phyloP scores from a whole-genome alignment of 2,797 vertebrate species.

The Tympanoctomys barrerae region DNA sequence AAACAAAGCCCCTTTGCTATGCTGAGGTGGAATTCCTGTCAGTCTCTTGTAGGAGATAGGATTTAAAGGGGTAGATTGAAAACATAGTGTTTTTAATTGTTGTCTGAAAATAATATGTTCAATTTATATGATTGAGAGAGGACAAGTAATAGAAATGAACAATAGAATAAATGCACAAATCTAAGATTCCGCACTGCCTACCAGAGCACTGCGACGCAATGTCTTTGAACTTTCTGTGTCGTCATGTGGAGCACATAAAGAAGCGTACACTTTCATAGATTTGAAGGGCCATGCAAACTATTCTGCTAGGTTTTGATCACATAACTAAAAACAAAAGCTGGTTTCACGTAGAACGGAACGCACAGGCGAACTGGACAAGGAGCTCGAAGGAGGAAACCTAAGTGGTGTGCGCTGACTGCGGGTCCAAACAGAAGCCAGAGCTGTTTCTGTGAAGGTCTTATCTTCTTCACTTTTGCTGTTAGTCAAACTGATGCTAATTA shows the following conservation, averaged over 20 bases:
- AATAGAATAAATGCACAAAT: background rate
- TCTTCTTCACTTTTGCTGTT: background rate
- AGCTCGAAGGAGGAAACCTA: background rate
- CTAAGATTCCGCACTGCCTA: background rate
- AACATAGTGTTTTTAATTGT: background rate
- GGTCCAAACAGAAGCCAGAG: background rate
- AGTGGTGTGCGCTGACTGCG: background rate
- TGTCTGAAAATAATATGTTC: background rate
- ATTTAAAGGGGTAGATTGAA: background rate
- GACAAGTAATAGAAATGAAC: background rate
- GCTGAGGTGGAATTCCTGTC: background rate
- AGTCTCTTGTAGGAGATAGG: background rate
- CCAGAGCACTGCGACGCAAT: background rate
- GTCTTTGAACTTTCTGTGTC: background rate
- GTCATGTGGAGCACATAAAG: background rate
- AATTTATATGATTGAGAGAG: background rate
- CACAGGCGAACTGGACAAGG: background rate
- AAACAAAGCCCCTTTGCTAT: background rate
- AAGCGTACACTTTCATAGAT: background rate
- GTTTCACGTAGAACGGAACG: background rate
- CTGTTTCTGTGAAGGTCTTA: background rate
- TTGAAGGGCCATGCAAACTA: background rate
- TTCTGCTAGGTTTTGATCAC: background rate
- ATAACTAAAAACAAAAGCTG: background rate
- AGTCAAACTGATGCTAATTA: conserved; percentile 25